Conservation (phyloP, 2,888 invertebrate genomes). For the Ormyrus pomaceus region DNA sequence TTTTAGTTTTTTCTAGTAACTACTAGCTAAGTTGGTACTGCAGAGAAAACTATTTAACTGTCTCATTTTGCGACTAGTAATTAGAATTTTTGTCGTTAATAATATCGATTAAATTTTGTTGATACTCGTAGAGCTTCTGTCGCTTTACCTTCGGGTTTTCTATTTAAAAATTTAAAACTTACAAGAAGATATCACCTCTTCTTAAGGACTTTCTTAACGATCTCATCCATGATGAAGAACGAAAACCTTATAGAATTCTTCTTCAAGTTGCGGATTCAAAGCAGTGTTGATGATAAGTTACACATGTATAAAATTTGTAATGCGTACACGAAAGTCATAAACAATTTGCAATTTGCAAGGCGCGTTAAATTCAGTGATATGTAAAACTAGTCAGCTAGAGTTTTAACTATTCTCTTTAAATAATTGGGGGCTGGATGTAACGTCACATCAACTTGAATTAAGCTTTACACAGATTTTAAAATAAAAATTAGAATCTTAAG, state of each 20-base stretch:
- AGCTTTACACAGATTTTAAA: not conserved
- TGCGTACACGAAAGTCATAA: constrained; percentile 52
- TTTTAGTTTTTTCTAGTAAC: constrained; percentile 7
- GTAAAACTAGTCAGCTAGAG: constrained; percentile 70
- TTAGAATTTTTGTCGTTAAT: constrained; percentile 26
- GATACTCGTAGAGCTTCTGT: constrained; percentile 8
- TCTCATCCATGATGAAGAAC: constrained; percentile 15
- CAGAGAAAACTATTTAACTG: not conserved
- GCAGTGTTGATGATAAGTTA: constrained; percentile 6
- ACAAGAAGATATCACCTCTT: not conserved
- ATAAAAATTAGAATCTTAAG: too few relatives aligned
- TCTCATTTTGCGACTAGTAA: constrained; percentile 23
- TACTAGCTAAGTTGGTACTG: not conserved
- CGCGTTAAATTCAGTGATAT: constrained; percentile 66
- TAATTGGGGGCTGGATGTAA: constrained; percentile 59
- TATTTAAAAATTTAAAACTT: constrained; percentile 10
- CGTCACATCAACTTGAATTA: constrained; percentile 56
- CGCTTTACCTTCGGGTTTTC: constrained; percentile 6
- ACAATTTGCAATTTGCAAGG: constrained; percentile 43
- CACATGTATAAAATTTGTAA: constrained; percentile 13
- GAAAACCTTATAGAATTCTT: constrained; percentile 21
- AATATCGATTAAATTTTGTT: constrained; percentile 30
- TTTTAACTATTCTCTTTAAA: constrained; percentile 59
- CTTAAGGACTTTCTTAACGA: constrained; percentile 9
- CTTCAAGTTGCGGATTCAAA: constrained; percentile 17